Percentiles rank a stretch among this genome's conserved stretches.
These are phyloP conservation scores for Xenopus laevis DNA, from an alignment of 2,113 vertebrate genomes.

Conservation along the genomic window DNA sequence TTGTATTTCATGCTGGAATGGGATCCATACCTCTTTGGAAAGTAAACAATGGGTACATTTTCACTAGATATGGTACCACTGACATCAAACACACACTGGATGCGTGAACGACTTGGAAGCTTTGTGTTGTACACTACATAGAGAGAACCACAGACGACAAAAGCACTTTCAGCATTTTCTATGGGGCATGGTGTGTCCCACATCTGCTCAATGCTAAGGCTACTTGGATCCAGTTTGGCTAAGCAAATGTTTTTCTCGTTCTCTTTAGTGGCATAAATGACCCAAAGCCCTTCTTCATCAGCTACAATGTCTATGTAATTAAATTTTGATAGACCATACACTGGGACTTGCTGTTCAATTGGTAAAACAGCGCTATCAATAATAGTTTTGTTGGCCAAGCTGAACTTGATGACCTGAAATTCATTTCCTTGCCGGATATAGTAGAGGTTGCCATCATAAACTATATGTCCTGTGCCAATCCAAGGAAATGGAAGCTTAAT, in stretches of 20 bases:
- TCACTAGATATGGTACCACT: slow-evolving; percentile 76
- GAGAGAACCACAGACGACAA: slow-evolving; percentile 85
- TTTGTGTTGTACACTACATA: slow-evolving; percentile 96
- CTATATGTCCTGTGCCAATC: slow-evolving; percentile 77
- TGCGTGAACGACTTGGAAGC: slow-evolving; percentile 80
- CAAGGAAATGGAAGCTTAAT: slow-evolving; percentile 81
- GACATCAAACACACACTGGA: slow-evolving; percentile 92
- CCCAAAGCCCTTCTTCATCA: slow-evolving; percentile 90
- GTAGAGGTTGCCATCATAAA: slow-evolving; percentile 82
- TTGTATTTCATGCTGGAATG: slow-evolving; percentile 92
- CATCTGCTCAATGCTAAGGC: slow-evolving; percentile 89
- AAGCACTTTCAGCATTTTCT: slow-evolving; percentile 86
- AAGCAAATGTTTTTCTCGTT: slow-evolving; percentile 83
- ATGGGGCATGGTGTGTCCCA: slow-evolving; percentile 92
- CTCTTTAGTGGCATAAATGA: slow-evolving; percentile 78
- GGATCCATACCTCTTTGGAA: slow-evolving; percentile 85
- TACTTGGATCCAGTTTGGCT: slow-evolving; percentile 84
- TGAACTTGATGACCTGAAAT: slow-evolving; percentile 86
- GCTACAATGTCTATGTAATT: slow-evolving; percentile 82
- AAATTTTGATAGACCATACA: slow-evolving; percentile 80
- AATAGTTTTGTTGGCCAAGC: slow-evolving; percentile 73
- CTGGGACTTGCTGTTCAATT: slow-evolving; percentile 67
- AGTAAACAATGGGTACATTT: slow-evolving; percentile 85
- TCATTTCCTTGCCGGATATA: slow-evolving; percentile 73
- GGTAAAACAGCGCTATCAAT: slow-evolving; percentile 86